Evolutionary conservation across 2,888 invertebrate genomes (phyloP).

Genomic region (Sarcophaga subvicina): DNA sequence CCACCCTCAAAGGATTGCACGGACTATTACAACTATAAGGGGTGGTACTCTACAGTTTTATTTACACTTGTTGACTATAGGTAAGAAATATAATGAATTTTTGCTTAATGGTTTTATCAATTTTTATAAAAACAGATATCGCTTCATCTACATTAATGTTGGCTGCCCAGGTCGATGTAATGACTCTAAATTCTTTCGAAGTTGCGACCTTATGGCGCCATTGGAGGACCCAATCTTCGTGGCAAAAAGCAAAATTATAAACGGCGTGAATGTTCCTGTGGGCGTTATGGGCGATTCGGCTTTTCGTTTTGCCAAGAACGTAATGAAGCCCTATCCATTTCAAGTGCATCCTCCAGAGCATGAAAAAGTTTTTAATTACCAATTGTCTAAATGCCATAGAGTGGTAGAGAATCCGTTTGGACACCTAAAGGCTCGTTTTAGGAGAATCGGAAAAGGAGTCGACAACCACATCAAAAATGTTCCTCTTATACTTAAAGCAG

Average conservation of each 20-base stretch:
- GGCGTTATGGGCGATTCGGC: slow-evolving; percentile 54
- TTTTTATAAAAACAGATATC: slow-evolving; percentile 22
- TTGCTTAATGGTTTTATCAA: background rate
- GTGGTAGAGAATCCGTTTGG: no score
- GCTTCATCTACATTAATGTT: slow-evolving; percentile 50
- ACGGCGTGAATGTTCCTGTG: slow-evolving; percentile 21
- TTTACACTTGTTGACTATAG: slow-evolving; percentile 51
- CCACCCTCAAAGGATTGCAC: slow-evolving; percentile 42
- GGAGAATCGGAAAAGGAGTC: no score
- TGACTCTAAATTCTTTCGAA: slow-evolving; percentile 55
- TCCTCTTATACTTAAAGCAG: no score
- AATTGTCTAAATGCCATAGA: background rate
- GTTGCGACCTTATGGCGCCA: slow-evolving; percentile 34
- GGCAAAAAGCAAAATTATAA: background rate
- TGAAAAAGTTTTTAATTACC: slow-evolving; percentile 38
- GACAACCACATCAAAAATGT: no score
- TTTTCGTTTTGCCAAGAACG: slow-evolving; percentile 46
- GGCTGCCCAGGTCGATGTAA: slow-evolving; percentile 48
- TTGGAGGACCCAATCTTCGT: slow-evolving; percentile 6
- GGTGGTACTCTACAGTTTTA: slow-evolving; percentile 63
- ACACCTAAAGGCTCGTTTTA: no score
- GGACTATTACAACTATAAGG: slow-evolving; percentile 58
- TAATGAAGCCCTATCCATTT: slow-evolving; percentile 62
- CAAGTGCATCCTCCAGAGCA: background rate
- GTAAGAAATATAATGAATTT: slow-evolving; percentile 12